phyloP scores from a whole-genome alignment of 2,113 vertebrate species.

The Ictalurus furcatus region DNA sequence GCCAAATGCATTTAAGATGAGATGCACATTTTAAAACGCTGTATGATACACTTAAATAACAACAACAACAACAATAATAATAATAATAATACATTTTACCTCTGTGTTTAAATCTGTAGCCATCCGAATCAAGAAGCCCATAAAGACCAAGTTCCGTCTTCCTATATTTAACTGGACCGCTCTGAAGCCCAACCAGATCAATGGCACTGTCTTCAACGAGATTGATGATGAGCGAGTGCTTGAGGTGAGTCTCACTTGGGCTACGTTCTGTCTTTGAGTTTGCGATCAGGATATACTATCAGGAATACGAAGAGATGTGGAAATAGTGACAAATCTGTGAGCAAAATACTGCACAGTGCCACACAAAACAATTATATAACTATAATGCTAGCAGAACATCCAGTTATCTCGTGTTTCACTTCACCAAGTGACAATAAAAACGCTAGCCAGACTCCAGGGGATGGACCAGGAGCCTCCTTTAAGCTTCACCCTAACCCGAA shows the following conservation, averaged over 20 bases:
- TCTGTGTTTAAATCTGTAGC: slow-evolving; percentile 66
- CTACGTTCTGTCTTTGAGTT: not conserved
- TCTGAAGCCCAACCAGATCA: slow-evolving; percentile 97
- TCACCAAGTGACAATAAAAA: not conserved
- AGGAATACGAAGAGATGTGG: not conserved
- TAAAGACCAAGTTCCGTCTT: slow-evolving; percentile 96
- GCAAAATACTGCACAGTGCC: not conserved
- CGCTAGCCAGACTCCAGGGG: too few species aligned
- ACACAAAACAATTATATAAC: not conserved
- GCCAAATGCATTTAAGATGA: not conserved
- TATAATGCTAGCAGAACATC: not conserved
- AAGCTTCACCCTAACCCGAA: not conserved
- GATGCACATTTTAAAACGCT: not conserved
- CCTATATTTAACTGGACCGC: slow-evolving; percentile 98
- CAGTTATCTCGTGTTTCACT: not conserved
- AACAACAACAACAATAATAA: not conserved
- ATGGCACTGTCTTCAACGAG: slow-evolving; percentile 94
- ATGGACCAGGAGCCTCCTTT: too few species aligned
- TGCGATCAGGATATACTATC: not conserved
- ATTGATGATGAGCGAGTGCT: slow-evolving; percentile 94
- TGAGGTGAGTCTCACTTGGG: slow-evolving; percentile 73
- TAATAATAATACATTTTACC: too few species aligned
- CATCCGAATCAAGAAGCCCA: slow-evolving; percentile 97
- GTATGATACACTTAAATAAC: not conserved
- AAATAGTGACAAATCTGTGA: not conserved